phyloP scores from a whole-genome alignment of 1,140 invertebrate species.

The Eciton burchellii region DNA sequence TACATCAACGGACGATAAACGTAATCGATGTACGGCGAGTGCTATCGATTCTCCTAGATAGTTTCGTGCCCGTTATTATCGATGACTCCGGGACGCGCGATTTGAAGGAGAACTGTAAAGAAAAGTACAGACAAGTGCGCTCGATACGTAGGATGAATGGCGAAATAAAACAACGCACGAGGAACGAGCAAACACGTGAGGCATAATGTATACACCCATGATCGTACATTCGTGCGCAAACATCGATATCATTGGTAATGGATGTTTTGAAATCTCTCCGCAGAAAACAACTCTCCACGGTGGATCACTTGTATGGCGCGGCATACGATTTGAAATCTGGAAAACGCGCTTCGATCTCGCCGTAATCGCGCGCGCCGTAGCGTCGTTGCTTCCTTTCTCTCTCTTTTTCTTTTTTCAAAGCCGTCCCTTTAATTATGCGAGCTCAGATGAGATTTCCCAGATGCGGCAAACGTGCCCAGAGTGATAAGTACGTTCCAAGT shows the following conservation, averaged over 20 bases:
- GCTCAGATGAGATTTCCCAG: not conserved
- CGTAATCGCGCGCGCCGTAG: too few relatives aligned
- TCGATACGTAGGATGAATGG: not conserved
- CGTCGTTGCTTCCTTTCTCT: not conserved
- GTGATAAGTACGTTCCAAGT: slow-evolving; percentile 29
- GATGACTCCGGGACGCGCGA: not conserved
- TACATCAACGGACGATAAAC: slow-evolving; percentile 63
- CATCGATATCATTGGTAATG: slow-evolving; percentile 29
- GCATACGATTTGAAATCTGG: slow-evolving; percentile 20
- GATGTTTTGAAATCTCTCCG: slow-evolving; percentile 39
- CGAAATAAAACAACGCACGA: not conserved
- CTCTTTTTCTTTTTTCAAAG: not conserved
- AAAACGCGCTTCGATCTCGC: not conserved
- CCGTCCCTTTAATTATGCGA: not conserved
- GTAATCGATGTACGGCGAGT: slow-evolving; percentile 49
- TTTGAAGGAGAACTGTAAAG: not conserved
- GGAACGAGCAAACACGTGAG: not conserved
- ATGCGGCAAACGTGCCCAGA: slow-evolving; percentile 9
- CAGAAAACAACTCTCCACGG: slow-evolving; percentile 35
- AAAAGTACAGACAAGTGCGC: slow-evolving; percentile 31
- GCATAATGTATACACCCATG: not conserved
- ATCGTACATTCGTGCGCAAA: slow-evolving; percentile 24
- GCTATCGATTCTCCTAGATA: slow-evolving; percentile 62
- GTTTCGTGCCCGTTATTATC: slow-evolving; percentile 29
- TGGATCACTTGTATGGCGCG: not conserved